Evolutionary conservation across 2,888 invertebrate genomes (phyloP), one percentile per base, ranked within the genome.

Genomic region (Mesochorus sp.): DNA sequence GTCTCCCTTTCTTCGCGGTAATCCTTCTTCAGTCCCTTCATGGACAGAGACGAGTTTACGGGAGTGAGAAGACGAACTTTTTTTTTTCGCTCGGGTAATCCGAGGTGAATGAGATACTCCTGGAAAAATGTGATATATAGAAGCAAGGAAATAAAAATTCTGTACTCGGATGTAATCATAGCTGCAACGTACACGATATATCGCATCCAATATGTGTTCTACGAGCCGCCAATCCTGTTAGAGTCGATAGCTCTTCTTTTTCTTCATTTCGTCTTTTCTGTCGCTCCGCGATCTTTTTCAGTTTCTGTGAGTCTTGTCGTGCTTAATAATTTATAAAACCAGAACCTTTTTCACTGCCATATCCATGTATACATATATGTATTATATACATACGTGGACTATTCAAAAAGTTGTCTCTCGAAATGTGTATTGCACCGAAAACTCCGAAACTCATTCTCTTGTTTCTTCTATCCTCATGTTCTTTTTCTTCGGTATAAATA

Each of bases 271-370:
- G 21, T n/a, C 21, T 17, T 26, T 24, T 21, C 14, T 21, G 47
- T 28, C 31, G 12, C n/a, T 59, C 34, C 34, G 14, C 21, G 31
- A 47, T 17, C 10, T 42, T 53, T 28, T 67, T 55, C 0, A 1
- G 26, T 6, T 12, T 24, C 5, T 3, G 21, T 59, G 28, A 70
- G 47, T 49, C 37, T 34, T 62, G 14, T 42, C 4, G 28, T 12
- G 61, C 19, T 70, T 28, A 62, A 70, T 62, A 53, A 75, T 75
- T 62, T 28, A 70, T 12, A 55, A 68, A 24, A 14, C 31, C 42
- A 62, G 47, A n/a, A 17, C 42, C 14, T 17, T 34, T n/a, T 39
- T 67, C 2, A 26, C 34, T 34, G 12, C 14, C 6, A 14, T 42
- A 26, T 59, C 8, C 14, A 59, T 4, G 44, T 21, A 61, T 28